phyloP scores from a whole-genome alignment of 2,797 vertebrate genomes.

The Cossypha heuglini region DNA sequence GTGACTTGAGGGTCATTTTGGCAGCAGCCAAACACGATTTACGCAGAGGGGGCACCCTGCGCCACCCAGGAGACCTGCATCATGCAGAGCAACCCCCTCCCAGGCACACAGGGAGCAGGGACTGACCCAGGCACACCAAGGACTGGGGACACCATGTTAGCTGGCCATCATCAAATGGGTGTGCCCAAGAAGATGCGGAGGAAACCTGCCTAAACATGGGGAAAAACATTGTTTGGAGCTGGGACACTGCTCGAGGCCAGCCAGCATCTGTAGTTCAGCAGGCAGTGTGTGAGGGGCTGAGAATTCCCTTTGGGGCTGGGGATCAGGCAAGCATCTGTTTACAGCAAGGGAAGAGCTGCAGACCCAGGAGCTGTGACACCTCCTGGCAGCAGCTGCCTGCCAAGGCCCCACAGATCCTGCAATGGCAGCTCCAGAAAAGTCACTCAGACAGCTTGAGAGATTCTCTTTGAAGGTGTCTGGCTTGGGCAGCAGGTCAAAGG shows the following conservation, averaged over 20 bases:
- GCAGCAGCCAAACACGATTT: not conserved
- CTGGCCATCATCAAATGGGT: not conserved
- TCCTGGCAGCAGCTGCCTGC: fast-evolving
- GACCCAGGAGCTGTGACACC: not conserved
- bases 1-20: not conserved
- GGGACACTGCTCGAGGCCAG: not conserved
- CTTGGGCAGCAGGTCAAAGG: not conserved
- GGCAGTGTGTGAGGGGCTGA: not conserved
- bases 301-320: not conserved
- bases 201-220: not conserved
- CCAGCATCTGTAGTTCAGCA: fast-evolving
- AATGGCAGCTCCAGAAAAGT: not conserved
- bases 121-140: not conserved
- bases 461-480: not conserved
- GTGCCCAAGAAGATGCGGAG: not conserved
- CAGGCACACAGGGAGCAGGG: not conserved
- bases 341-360: not conserved
- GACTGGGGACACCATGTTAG: too few species aligned
- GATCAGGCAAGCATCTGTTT: not conserved
- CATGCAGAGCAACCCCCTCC: not conserved
- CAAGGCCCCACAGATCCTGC: not conserved
- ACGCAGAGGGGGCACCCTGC: fast-evolving
- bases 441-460: not conserved
- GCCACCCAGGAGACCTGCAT: not conserved
- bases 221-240: not conserved